These are phyloP conservation scores for Temnothorax curvispinosus DNA, from an alignment of 1,140 invertebrate genomes.

Conservation along the genomic window DNA sequence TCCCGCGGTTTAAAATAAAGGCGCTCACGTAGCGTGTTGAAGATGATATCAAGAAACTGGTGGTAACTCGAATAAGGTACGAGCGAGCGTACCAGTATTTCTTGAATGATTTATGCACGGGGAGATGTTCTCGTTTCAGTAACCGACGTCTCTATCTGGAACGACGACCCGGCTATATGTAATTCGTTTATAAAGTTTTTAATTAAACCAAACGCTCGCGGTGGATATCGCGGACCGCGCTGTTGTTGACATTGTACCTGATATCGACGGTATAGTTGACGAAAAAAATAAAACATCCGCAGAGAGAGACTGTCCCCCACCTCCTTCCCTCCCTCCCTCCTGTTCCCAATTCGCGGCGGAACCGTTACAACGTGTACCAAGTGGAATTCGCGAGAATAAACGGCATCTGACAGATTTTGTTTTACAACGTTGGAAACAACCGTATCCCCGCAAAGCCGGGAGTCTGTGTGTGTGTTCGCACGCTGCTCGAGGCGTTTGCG, in stretches of 20 bases:
- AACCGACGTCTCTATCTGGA: conserved; percentile 15
- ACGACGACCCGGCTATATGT: conserved; percentile 32
- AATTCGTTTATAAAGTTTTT: conserved; percentile 60
- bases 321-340: too few species aligned
- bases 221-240: conserved; percentile 2
- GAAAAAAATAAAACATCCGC: conserved; percentile 52
- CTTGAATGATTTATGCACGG: conserved; percentile 4
- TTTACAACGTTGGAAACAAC: background rate
- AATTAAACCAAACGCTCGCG: conserved; percentile 69
- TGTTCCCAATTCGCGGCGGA: conserved; percentile 44
- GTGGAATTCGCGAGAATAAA: conserved; percentile 43
- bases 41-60: conserved; percentile 3
- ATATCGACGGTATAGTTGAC: conserved; percentile 54
- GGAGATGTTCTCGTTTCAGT: conserved; percentile 1
- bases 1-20: background rate
- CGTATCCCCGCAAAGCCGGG: background rate
- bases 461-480: too few species aligned
- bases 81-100: background rate
- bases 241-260: conserved; percentile 53
- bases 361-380: conserved; percentile 40
- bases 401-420: conserved; percentile 23
- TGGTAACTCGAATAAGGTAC: background rate
- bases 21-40: background rate
- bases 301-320: background rate
- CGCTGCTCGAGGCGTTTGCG: background rate